These are phyloP conservation scores for Smithornis capensis DNA, from an alignment of 2,113 vertebrate species.

Conservation along the genomic window DNA sequence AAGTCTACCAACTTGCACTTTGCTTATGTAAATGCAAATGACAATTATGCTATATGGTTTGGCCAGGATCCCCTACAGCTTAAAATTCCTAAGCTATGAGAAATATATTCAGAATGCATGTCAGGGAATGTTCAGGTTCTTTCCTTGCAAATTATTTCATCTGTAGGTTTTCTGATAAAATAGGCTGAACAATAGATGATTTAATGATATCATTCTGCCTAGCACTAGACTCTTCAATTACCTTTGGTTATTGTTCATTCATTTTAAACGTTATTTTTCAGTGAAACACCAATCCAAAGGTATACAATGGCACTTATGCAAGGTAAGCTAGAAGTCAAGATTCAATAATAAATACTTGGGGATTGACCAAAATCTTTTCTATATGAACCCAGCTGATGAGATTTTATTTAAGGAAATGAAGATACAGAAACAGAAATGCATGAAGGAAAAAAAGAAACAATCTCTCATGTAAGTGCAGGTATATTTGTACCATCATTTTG, in stretches of 20 bases:
- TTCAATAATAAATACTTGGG: not conserved
- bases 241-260: not conserved
- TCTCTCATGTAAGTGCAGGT: not conserved
- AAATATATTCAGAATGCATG: slow-evolving; percentile 17
- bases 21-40: not conserved
- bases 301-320: not conserved
- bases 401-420: not conserved
- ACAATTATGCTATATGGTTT: not conserved
- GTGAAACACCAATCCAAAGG: not conserved
- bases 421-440: not conserved
- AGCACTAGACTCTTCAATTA: not conserved
- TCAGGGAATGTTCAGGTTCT: slow-evolving; percentile 3
- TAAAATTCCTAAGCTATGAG: slow-evolving; percentile 46
- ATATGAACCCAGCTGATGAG: not conserved
- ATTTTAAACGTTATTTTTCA: not conserved
- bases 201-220: not conserved
- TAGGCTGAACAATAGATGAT: not conserved
- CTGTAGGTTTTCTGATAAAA: not conserved
- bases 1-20: not conserved
- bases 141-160: not conserved
- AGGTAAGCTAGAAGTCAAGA: not conserved
- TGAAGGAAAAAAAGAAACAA: not conserved
- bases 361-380: not conserved
- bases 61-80: not conserved
- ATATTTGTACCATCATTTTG: not conserved